Conservation (phyloP, 2,888 invertebrate genomes). For the Allophyes oxyacanthae region DNA sequence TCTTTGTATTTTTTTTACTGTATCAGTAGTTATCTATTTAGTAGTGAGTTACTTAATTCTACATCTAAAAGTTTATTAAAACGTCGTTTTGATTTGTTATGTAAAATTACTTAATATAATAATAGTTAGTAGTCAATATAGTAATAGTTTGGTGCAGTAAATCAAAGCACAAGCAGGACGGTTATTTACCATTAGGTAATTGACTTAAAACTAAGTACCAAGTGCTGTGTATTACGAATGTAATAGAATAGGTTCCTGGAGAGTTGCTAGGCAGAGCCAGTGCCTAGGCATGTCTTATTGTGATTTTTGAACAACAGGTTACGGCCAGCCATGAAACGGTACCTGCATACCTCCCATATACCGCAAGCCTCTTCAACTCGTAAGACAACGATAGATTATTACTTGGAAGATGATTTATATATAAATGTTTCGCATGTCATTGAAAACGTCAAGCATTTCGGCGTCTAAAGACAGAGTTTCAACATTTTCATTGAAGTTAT, state of each 20-base stretch:
- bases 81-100: too few relatives aligned
- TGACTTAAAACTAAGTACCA: too few relatives aligned
- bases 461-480: constrained; percentile 21
- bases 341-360: constrained; percentile 19
- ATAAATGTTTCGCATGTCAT: background rate
- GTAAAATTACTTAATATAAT: too few relatives aligned
- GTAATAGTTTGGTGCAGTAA: too few relatives aligned
- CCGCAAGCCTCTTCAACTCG: constrained; percentile 14
- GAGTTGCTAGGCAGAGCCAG: constrained; percentile 16
- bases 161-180: background rate
- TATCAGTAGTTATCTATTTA: too few relatives aligned
- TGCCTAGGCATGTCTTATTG: constrained; percentile 13
- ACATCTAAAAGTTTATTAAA: too few relatives aligned
- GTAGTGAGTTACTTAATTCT: too few relatives aligned
- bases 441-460: constrained; percentile 12
- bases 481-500: constrained; percentile 72
- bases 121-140: too few relatives aligned
- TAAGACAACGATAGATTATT: background rate
- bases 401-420: background rate
- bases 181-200: constrained; percentile 10
- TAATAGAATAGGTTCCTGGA: constrained; percentile 8
- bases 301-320: constrained; percentile 34
- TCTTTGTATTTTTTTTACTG: too few relatives aligned
- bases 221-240: constrained; percentile 31
- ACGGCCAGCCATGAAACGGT: constrained; percentile 15